phyloP scores from a whole-genome alignment of 2,888 invertebrate genomes.

The Boloria euphrosyne region DNA sequence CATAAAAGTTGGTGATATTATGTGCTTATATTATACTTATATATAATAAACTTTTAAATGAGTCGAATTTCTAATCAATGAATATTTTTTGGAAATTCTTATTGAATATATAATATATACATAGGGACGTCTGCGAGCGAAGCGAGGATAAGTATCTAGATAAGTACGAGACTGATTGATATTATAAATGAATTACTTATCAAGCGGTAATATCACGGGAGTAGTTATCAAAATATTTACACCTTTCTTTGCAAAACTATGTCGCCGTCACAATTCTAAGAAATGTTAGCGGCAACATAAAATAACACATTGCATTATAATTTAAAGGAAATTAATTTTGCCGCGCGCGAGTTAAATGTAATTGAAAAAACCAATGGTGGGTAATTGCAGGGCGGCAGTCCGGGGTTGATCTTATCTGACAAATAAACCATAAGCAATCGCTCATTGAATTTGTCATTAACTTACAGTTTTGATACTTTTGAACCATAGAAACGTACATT shows the following conservation, averaged over 20 bases:
- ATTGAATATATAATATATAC: too few species aligned
- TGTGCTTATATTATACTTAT: too few species aligned
- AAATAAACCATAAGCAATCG: conserved; percentile 53
- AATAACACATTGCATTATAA: conserved; percentile 39
- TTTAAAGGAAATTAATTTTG: conserved; percentile 39
- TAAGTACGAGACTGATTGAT: background rate
- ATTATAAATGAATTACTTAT: conserved; percentile 1
- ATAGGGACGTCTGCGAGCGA: too few species aligned
- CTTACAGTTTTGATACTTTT: conserved; percentile 23
- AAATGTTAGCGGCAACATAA: conserved; percentile 30
- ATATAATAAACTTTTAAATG: too few species aligned
- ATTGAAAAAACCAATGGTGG: conserved; percentile 49
- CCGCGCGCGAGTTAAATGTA: conserved; percentile 50
- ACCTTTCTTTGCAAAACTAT: conserved; percentile 31
- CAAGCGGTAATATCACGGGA: conserved; percentile 4
- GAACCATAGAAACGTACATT: background rate
- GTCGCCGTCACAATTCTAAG: conserved; percentile 29
- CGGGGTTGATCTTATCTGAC: conserved; percentile 56
- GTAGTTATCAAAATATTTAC: conserved; percentile 19
- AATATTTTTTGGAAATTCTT: too few species aligned
- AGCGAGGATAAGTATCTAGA: background rate
- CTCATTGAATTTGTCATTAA: conserved; percentile 48
- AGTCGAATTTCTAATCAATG: too few species aligned
- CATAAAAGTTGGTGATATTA: too few species aligned
- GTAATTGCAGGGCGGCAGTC: conserved; percentile 35